phyloP scores from a whole-genome alignment of 2,113 vertebrate species.

The Chaetodon auriga region DNA sequence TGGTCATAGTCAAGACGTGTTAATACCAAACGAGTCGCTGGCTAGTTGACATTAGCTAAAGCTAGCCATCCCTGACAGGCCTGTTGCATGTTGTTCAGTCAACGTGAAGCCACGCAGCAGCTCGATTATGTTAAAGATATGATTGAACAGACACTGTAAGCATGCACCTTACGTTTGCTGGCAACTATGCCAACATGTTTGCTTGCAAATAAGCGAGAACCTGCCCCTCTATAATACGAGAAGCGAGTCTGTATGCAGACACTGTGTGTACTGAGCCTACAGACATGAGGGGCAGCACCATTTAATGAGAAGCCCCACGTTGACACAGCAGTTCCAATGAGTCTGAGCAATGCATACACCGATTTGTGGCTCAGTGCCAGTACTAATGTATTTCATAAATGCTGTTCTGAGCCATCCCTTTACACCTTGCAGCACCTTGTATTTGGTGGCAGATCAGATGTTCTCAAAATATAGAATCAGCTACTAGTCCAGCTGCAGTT shows the following conservation, averaged over 20 bases:
- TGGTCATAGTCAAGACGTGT: neutral
- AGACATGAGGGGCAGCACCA: conserved; percentile 35
- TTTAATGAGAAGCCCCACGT: conserved; percentile 63
- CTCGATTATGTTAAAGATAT: neutral
- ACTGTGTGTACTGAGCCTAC: conserved; percentile 6
- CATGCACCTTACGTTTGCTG: neutral
- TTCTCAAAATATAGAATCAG: neutral
- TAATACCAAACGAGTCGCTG: neutral
- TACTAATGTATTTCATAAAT: conserved; percentile 13
- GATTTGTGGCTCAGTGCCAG: conserved; percentile 39
- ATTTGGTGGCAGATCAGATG: conserved; percentile 9
- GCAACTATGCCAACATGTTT: neutral
- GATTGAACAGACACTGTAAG: neutral
- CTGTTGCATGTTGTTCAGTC: conserved; percentile 73
- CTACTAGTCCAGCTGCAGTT: no score
- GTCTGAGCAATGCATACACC: conserved; percentile 7
- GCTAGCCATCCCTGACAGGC: conserved; percentile 71
- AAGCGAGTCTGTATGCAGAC: conserved; percentile 9
- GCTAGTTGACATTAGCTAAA: conserved; percentile 54
- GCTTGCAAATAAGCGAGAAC: neutral
- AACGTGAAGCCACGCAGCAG: conserved; percentile 57
- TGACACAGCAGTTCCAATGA: conserved; percentile 64
- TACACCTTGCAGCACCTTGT: neutral
- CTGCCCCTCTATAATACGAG: neutral
- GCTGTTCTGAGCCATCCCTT: neutral